Evolutionary conservation across 2,888 invertebrate species (phyloP), one percentile per base, ranked within the genome.

Genomic region (Agrotis segetum): DNA sequence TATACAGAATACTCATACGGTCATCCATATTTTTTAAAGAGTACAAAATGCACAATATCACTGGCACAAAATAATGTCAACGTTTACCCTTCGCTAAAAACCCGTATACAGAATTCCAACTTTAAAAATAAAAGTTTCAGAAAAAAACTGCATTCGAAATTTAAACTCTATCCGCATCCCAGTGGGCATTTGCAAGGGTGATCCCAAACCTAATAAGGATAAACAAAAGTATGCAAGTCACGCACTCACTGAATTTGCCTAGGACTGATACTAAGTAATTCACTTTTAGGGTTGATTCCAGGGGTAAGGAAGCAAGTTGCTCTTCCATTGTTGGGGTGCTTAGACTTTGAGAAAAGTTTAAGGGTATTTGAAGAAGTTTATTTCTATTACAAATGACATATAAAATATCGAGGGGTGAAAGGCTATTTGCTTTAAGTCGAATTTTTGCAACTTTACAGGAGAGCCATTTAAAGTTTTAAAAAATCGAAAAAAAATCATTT

Each of bases 191-290:
- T 80, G 82, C 78, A 70, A 84, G 84, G 84, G 84, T 81, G 81
- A 77, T 81, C 64, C 76, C 74, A 85, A 87, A 87, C 75, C 80
- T 82, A 87, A 86, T 87, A 86, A 87, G 82, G 73, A 79, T 86
- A 81, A 83, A 81, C 79, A 85, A 66, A 74, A 81, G 60, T 79
- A 87, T 87, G 86, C 87, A 85, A 87, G 86, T 85, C 87, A 87
- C 86, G 87, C 79, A 83, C 76, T 74, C 71, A 79, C 75, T 85
- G 82, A 87, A 87, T 87, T 86, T 87, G 85, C 82, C 86, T 87
- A 87, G 82, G 77, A 85, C 84, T 82, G 78, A 70, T 70, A 56
- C 80, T 84, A 82, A 76, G 86, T 85, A 87, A 87, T 87, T 87
- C 80, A 86, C 85, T 87, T 85, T 77, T 64, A 70, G 71, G 77